A percentile compares a stretch with the other conserved stretches of the same genome.
phyloP scores from a whole-genome alignment of 2,888 invertebrate genomes.

The Bombylius major region DNA sequence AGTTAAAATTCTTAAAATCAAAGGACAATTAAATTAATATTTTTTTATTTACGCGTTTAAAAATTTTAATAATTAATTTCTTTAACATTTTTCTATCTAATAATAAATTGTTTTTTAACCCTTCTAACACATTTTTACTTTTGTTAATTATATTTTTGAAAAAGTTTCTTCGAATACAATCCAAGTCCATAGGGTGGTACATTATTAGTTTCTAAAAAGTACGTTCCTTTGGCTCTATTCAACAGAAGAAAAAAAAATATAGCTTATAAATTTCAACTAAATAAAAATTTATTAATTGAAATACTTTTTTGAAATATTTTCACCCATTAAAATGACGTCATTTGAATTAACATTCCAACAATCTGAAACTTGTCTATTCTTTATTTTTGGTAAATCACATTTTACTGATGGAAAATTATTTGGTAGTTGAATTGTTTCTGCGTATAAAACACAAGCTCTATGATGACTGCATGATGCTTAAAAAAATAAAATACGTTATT shows the following conservation, averaged over 20 bases:
- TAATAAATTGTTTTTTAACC: no score
- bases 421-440: slow-evolving; percentile 29
- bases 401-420: slow-evolving; percentile 27
- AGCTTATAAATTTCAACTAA: neutral
- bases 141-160: no score
- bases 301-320: slow-evolving; percentile 25
- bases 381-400: slow-evolving; percentile 19
- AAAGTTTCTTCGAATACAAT: slow-evolving; percentile 4
- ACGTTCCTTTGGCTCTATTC: slow-evolving; percentile 25
- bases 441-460: slow-evolving; percentile 29
- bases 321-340: slow-evolving; percentile 29
- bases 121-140: no score
- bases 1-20: no score
- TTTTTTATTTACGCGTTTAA: no score
- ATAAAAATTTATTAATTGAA: neutral
- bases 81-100: no score
- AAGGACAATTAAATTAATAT: no score
- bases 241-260: neutral
- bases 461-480: slow-evolving; percentile 31
- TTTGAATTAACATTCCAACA: slow-evolving; percentile 7
- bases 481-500: neutral
- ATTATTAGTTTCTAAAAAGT: slow-evolving; percentile 27
- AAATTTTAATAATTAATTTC: no score
- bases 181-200: slow-evolving; percentile 27
- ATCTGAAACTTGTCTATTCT: slow-evolving; percentile 3